These are phyloP conservation scores for Teleiodes luculella DNA, from an alignment of 2,888 invertebrate genomes.

Conservation along the genomic window DNA sequence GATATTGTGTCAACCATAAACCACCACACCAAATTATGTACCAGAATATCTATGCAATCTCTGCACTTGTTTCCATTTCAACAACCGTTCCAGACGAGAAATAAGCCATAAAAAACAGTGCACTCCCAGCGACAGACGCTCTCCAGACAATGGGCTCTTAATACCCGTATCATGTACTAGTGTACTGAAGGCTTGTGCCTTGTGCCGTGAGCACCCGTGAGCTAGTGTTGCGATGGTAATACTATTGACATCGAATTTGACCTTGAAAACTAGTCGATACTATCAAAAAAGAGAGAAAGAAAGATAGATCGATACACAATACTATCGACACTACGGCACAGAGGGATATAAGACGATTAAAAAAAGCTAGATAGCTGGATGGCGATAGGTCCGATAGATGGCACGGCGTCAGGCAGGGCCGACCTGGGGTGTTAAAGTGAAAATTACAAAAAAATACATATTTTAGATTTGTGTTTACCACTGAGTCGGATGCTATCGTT, in stretches of 20 bases:
- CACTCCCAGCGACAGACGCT: constrained; percentile 65
- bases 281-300: too few relatives aligned
- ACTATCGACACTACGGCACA: too few relatives aligned
- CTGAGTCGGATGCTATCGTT: too few relatives aligned
- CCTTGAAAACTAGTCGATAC: neutral
- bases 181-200: neutral
- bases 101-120: constrained; percentile 53
- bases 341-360: too few relatives aligned
- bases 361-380: too few relatives aligned
- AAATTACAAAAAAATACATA: neutral
- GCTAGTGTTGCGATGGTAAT: neutral
- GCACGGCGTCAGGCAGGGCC: too few relatives aligned
- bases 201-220: neutral
- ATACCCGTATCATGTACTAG: constrained; percentile 56
- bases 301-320: too few relatives aligned
- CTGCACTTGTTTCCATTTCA: neutral
- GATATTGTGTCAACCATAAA: too few relatives aligned
- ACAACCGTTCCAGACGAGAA: constrained; percentile 31
- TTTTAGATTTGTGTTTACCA: constrained; percentile 22
- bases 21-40: neutral
- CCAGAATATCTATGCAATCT: neutral
- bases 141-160: constrained; percentile 69
- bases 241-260: too few relatives aligned
- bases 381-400: too few relatives aligned
- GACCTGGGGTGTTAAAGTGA: neutral